These are phyloP conservation scores for Lordiphosa andalusiaca DNA, from an alignment of 2,888 invertebrate species.

Conservation along the genomic window DNA sequence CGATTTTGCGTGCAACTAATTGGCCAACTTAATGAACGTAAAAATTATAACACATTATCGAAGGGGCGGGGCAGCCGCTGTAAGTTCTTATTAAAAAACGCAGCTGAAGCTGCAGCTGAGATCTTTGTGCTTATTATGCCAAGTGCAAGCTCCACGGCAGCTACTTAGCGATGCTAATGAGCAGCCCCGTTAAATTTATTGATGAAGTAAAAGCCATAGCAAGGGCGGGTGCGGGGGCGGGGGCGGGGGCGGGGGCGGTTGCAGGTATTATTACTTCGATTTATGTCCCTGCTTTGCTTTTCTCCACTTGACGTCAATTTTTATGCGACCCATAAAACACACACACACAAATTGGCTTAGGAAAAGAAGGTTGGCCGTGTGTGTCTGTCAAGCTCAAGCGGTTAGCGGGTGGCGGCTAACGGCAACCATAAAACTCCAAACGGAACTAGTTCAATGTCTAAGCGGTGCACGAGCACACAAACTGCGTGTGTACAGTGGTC, in stretches of 20 bases:
- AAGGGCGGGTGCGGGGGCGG: too few species aligned
- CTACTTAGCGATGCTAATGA: conserved; percentile 43
- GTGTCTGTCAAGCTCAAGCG: conserved; percentile 13
- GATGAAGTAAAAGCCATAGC: too few species aligned
- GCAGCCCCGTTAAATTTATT: conserved; percentile 8
- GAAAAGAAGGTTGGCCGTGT: not conserved
- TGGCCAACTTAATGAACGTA: conserved; percentile 19
- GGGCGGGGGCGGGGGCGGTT: too few species aligned
- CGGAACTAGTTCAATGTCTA: conserved; percentile 66
- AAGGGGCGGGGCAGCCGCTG: conserved; percentile 6
- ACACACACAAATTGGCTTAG: conserved; percentile 44
- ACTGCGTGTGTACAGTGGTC: conserved; percentile 26
- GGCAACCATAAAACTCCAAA: conserved; percentile 13
- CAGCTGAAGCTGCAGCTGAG: not conserved
- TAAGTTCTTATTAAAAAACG: not conserved
- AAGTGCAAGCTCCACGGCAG: not conserved
- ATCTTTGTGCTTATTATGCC: not conserved
- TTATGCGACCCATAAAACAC: conserved; percentile 20
- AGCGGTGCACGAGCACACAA: conserved; percentile 17
- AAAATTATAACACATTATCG: conserved; percentile 40
- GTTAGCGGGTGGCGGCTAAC: conserved; percentile 4
- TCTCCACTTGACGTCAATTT: conserved; percentile 12
- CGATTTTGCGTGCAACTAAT: conserved; percentile 42
- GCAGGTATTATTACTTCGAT: not conserved
- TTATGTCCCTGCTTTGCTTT: not conserved